Percentiles rank a stretch among this genome's conserved stretches.
phyloP scores from a whole-genome alignment of 2,113 vertebrate genomes.

The Xenus cinereus region DNA sequence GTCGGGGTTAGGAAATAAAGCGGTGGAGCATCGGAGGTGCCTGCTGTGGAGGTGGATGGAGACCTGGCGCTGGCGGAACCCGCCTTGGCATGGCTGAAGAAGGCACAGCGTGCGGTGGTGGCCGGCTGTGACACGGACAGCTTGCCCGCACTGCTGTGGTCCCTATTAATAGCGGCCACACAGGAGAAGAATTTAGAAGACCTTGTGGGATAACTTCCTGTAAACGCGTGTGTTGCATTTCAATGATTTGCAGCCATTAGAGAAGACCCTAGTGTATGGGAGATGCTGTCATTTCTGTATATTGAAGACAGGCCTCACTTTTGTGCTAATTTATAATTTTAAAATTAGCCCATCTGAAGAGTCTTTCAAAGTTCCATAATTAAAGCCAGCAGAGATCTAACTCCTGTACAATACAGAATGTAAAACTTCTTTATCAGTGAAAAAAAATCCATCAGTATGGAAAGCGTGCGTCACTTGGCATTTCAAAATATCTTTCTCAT shows the following conservation, averaged over 20 bases:
- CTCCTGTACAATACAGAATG: accelerated
- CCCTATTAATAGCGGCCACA: neutral
- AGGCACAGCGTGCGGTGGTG: accelerated
- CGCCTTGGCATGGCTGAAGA: accelerated
- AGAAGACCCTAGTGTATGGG: accelerated
- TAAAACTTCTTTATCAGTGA: neutral
- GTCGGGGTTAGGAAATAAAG: neutral
- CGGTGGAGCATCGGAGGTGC: neutral
- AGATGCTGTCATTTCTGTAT: neutral
- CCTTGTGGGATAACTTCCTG: neutral
- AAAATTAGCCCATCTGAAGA: accelerated
- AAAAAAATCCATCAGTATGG: neutral
- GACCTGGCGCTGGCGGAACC: accelerated
- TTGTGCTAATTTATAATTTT: neutral
- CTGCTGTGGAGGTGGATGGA: neutral
- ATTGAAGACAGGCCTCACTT: neutral
- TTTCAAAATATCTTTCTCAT: neutral
- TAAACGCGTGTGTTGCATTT: accelerated
- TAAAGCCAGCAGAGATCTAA: neutral
- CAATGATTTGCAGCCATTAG: accelerated
- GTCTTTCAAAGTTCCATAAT: neutral
- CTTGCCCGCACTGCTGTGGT: accelerated
- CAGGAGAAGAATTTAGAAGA: neutral
- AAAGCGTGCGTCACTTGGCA: neutral
- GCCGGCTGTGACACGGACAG: neutral